phyloP scores from a whole-genome alignment of 2,888 invertebrate genomes.

The Rhorus exstirpatorius region DNA sequence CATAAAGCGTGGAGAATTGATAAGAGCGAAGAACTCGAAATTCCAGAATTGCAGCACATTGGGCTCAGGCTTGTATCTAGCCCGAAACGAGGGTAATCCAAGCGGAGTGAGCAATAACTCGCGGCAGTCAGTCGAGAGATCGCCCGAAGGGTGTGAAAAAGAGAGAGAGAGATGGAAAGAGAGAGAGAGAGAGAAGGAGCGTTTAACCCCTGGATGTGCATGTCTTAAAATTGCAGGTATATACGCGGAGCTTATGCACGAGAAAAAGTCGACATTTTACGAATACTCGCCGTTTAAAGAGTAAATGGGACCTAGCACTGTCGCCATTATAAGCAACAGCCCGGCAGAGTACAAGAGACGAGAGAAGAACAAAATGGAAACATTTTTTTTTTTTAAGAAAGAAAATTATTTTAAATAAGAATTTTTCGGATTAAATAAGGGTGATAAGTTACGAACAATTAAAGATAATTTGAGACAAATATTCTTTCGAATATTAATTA shows the following conservation, averaged over 20 bases:
- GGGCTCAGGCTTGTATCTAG: conserved; percentile 55
- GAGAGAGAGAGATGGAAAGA: too few relatives aligned
- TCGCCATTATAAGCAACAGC: conserved; percentile 39
- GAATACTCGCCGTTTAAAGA: conserved; percentile 54
- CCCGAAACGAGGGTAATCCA: conserved; percentile 64
- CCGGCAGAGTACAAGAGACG: background rate
- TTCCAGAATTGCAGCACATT: conserved; percentile 44
- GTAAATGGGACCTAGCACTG: conserved; percentile 45
- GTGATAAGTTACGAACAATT: too few relatives aligned
- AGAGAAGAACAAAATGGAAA: too few relatives aligned
- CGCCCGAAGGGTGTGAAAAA: background rate
- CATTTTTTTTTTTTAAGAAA: too few relatives aligned
- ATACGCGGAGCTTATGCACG: background rate
- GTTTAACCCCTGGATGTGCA: conserved; percentile 46
- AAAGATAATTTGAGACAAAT: too few relatives aligned
- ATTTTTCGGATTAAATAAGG: too few relatives aligned
- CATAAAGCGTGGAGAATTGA: conserved; percentile 38
- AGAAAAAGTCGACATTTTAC: conserved; percentile 48
- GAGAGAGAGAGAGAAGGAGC: conserved; percentile 9
- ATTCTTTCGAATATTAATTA: too few relatives aligned
- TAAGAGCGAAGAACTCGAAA: conserved; percentile 48
- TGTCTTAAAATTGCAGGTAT: conserved; percentile 35
- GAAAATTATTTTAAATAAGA: too few relatives aligned
- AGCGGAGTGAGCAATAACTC: conserved; percentile 65
- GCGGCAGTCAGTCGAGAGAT: conserved; percentile 30